Percentiles rank a stretch among this genome's conserved stretches.
These are phyloP conservation scores for Stichodactyla mertensii DNA, from an alignment of 64 coral and sea anemone species.

Conservation along the genomic window DNA sequence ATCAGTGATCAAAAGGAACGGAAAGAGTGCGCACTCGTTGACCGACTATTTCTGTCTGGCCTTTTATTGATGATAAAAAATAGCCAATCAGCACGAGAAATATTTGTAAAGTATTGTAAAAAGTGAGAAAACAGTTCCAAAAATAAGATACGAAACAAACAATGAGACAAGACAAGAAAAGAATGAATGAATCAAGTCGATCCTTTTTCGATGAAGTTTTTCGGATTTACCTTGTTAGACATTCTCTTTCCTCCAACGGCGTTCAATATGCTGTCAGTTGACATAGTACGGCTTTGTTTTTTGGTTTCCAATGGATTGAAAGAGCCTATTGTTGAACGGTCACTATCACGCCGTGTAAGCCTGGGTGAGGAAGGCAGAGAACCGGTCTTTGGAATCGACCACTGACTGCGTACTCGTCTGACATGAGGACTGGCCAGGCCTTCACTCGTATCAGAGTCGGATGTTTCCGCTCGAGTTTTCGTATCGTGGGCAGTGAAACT, in stretches of 20 bases:
- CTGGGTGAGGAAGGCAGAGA: neutral
- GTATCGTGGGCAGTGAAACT: conserved; percentile 6
- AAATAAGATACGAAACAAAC: neutral
- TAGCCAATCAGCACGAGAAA: too few relatives aligned
- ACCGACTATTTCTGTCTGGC: too few relatives aligned
- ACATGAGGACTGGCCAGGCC: neutral
- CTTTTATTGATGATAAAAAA: too few relatives aligned
- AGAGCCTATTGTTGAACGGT: neutral
- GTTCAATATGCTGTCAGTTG: conserved; percentile 19
- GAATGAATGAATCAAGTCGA: neutral
- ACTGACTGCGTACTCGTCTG: conserved; percentile 7
- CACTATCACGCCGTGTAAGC: neutral
- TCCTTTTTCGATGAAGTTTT: neutral
- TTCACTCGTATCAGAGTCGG: conserved; percentile 29
- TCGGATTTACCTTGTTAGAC: conserved; percentile 10
- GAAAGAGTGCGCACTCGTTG: too few relatives aligned
- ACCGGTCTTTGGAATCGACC: conserved; percentile 1
- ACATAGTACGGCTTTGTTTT: conserved; percentile 15
- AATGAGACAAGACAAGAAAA: neutral
- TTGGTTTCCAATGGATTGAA: neutral
- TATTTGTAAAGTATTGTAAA: too few relatives aligned
- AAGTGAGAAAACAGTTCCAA: too few relatives aligned
- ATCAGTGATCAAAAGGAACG: too few relatives aligned
- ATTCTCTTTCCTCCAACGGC: conserved; percentile 11
- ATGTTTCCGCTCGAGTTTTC: conserved; percentile 26